Base-by-base conservation (phyloP, 2,797 vertebrate species). In the Crocidura indochinensis region DNA sequence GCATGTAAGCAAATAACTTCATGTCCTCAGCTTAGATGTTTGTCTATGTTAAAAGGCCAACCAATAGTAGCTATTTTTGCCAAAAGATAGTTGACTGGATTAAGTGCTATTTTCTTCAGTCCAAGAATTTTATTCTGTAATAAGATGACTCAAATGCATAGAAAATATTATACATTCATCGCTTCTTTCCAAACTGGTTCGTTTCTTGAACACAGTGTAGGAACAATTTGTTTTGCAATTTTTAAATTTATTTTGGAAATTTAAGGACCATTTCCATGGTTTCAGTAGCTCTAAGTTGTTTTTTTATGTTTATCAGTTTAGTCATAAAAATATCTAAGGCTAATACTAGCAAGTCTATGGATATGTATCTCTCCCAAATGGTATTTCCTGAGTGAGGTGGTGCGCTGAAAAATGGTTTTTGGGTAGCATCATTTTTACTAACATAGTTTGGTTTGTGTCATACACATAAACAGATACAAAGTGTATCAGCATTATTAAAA, bases 1-100 rank as follows among this genome's bases (percentile, higher is more conserved):
- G 49, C 65, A 47, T n/a, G 47, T 80, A 78, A 86, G 67, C 27
- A 88, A 88, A 88, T 68, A 88, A 87, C 29, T 93, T 69, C 75
- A 80, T 31, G 47, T 53, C 53, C 6, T 79, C 76, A 47, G 53
- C 84, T 64, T 73, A 86, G 47, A 46, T 51, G 31, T 60, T 76
- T 29, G 10, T 84, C 44, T 22, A 19, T 84, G 88, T 86, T 1
- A 75, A 92, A 77, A 92, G 69, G 29, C 65, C 69, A 47, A 65
- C 60, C 68, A 89, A 65, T 84, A 79, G n/a, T 71, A 49, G 29
- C 31, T 38, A 65, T 65, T 65, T 64, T 84, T 92, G 81, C 74
- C 88, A 49, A 76, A 77, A 90, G 67, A 87, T 19, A 62, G 26
- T 6, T 95, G 85, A 38, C 82, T 84, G 10, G 4, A 29, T 27